These are phyloP conservation scores for Tapirus terrestris DNA, from an alignment of 2,113 vertebrate genomes.

Conservation along the genomic window DNA sequence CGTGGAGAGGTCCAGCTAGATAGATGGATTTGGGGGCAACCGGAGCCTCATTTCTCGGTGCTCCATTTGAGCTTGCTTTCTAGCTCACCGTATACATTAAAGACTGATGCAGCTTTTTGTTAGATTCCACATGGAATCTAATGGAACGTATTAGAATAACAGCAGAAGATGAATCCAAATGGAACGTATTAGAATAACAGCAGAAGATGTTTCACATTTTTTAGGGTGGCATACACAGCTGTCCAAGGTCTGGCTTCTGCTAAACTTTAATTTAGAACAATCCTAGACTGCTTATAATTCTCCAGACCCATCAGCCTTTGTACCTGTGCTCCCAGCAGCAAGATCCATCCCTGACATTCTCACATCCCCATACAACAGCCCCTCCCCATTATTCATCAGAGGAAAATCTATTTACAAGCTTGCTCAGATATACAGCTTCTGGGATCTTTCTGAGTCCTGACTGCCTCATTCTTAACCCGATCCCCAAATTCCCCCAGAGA, in stretches of 20 bases:
- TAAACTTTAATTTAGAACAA: background rate
- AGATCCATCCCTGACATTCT: background rate
- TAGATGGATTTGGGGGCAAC: background rate
- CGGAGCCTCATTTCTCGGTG: background rate
- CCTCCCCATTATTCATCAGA: background rate
- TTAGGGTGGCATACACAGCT: background rate
- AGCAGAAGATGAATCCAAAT: no score
- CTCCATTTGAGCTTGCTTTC: background rate
- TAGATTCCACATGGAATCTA: background rate
- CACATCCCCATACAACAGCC: background rate
- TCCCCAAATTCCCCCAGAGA: background rate
- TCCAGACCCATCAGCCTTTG: background rate
- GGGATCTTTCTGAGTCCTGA: background rate
- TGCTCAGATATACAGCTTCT: background rate
- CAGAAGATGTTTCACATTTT: background rate
- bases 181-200: background rate
- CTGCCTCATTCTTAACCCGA: background rate
- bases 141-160: background rate
- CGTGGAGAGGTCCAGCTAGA: background rate
- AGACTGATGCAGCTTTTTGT: background rate
- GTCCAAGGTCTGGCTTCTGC: background rate
- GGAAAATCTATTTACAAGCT: background rate
- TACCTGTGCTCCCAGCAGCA: background rate
- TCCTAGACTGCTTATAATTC: accelerated
- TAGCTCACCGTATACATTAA: background rate